Evolutionary conservation across 1,140 invertebrate genomes (phyloP).

Genomic region (Ceratosolen solmsi): DNA sequence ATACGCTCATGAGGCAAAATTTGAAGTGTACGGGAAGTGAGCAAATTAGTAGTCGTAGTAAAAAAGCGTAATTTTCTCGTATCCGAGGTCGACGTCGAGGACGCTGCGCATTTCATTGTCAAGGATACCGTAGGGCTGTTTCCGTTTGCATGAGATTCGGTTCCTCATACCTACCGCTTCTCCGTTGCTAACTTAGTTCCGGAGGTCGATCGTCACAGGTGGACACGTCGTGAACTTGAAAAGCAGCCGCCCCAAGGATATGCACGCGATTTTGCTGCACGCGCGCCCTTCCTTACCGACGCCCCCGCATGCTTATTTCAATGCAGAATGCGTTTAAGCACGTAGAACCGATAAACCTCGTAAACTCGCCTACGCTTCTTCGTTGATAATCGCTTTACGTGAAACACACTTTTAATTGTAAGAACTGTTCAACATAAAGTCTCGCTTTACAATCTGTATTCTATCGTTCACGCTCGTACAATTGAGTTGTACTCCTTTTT

Average conservation of each 20-base stretch:
- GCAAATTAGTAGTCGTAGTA: not conserved
- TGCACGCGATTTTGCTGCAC: not conserved
- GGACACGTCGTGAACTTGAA: conserved; percentile 1
- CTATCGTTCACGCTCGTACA: no score
- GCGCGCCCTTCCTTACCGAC: not conserved
- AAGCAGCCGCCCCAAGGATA: not conserved
- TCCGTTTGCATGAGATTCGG: not conserved
- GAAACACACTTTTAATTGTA: no score
- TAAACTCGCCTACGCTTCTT: no score
- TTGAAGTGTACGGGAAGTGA: not conserved
- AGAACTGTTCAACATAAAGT: no score
- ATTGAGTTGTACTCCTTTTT: no score
- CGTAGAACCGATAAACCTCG: not conserved
- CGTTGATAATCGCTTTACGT: no score
- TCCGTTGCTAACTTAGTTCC: not conserved
- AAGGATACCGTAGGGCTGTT: not conserved
- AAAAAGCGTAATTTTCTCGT: not conserved
- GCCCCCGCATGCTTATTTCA: not conserved
- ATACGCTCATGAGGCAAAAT: not conserved
- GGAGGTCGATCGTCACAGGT: not conserved
- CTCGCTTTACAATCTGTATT: no score
- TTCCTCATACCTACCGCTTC: not conserved
- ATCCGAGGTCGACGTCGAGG: conserved; percentile 3
- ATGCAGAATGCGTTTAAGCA: not conserved
- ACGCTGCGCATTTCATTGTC: not conserved